Evolutionary conservation across 2,797 vertebrate genomes (phyloP), one percentile per base, ranked within the genome.

Genomic region (Tinamus major): DNA sequence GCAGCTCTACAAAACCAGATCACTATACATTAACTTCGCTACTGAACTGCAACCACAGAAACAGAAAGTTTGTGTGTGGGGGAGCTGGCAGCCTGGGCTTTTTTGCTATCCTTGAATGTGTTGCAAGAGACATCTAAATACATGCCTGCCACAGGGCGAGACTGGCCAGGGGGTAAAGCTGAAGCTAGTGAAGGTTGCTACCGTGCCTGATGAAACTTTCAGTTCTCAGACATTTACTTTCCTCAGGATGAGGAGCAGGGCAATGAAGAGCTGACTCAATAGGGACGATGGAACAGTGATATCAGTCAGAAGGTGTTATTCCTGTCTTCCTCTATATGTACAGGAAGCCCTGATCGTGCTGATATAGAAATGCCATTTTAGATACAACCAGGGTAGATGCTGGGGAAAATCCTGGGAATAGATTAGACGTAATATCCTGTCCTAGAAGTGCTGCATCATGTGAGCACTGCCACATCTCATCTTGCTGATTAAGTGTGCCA

Each of bases 371-470:
- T 27, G 20, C 42, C 55, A 15, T 33, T 79, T 67, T 33, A 80
- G 59, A 24, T 37, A 23, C 10, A 27, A 6, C 13, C 61, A 41
- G 39, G 35, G 46, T 59, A 76, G 72, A 51, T 68, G 88, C 9
- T 13, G 39, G 26, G 82, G 59, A 92, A 91, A 92, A 94, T 77
- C 39, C 68, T 86, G 68, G 61, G 65, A 84, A 78, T 0, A 62
- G 41, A 68, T 58, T 62, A 89, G 74, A 82, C 67, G 35, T 51
- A 41, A 14, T 14, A 55, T 82, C 82, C 93, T 87, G 65, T 91
- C 75, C 83, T 92, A 11, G 85, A 95, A 95, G 62, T 92, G 95
- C 89, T 93, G 58, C 78, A 85, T 96, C 94, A 96, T 95, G 78
- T 92, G 91, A 87, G 70, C 0, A 2, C 53, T 18, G 21, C 2